Percentiles rank a stretch among this genome's conserved stretches.
These are phyloP conservation scores for Metallyticus violacea DNA, from an alignment of 2,888 invertebrate genomes.

Conservation along the genomic window DNA sequence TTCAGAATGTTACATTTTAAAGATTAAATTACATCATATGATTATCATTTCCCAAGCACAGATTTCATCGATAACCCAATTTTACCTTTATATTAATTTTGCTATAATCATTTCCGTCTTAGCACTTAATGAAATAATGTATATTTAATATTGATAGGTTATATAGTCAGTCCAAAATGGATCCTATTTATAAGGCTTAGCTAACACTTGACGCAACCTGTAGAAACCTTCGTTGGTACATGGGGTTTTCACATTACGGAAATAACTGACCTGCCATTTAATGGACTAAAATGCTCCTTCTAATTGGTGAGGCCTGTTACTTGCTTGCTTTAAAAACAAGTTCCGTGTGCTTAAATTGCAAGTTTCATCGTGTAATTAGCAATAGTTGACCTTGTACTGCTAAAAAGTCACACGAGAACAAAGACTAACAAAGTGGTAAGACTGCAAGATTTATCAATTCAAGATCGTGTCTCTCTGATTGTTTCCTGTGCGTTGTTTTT, in stretches of 20 bases:
- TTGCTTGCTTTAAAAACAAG: not conserved
- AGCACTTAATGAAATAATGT: too few relatives aligned
- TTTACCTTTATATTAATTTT: too few relatives aligned
- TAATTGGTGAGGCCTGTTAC: not conserved
- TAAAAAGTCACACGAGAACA: not conserved
- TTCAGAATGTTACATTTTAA: too few relatives aligned
- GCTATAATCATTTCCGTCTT: too few relatives aligned
- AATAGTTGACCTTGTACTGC: not conserved
- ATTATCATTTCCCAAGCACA: too few relatives aligned
- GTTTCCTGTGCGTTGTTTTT: not conserved
- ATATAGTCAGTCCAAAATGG: too few relatives aligned
- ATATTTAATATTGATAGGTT: too few relatives aligned
- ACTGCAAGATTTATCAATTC: not conserved
- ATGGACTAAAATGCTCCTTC: not conserved
- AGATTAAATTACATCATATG: too few relatives aligned
- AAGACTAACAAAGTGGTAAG: not conserved
- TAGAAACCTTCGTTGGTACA: not conserved
- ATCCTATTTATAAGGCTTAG: too few relatives aligned
- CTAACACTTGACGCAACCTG: not conserved
- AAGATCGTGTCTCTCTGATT: not conserved
- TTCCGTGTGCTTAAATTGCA: not conserved
- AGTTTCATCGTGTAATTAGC: not conserved
- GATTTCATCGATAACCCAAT: too few relatives aligned
- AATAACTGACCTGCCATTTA: not conserved
- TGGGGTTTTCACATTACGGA: not conserved